Evolutionary conservation across 1,140 invertebrate species (phyloP).

Genomic region (Drosophila hydei): DNA sequence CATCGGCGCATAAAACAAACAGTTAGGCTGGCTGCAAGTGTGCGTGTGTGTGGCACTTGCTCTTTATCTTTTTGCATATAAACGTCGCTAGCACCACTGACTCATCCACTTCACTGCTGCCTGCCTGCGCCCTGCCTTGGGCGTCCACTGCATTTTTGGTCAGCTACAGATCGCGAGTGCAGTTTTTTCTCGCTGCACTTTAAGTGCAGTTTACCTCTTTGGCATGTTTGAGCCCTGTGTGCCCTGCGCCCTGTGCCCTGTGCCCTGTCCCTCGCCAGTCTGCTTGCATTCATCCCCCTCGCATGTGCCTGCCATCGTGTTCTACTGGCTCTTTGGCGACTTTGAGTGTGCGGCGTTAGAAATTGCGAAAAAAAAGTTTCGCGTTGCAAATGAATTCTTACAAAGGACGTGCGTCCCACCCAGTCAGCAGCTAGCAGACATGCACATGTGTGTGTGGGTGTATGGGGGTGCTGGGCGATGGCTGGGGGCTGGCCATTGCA

Average conservation of each 20-base stretch:
- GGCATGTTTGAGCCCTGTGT: constrained; percentile 47
- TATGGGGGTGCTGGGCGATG: background rate
- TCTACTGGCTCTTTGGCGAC: constrained; percentile 57
- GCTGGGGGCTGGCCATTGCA: constrained; percentile 47
- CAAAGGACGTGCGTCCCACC: constrained; percentile 65
- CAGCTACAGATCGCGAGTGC: constrained; percentile 72
- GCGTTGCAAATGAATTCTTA: constrained; percentile 80
- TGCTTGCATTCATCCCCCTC: background rate
- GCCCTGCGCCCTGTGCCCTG: background rate
- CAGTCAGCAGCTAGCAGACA: constrained; percentile 38
- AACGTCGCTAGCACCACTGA: constrained; percentile 54
- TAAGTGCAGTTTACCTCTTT: constrained; percentile 82
- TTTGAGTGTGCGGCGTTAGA: constrained; percentile 78
- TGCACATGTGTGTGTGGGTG: constrained; percentile 5
- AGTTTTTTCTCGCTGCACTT: constrained; percentile 79
- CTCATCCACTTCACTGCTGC: background rate
- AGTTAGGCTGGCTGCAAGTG: constrained; percentile 30
- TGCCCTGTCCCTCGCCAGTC: background rate
- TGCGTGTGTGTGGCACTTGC: constrained; percentile 60
- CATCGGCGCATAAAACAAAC: constrained; percentile 76
- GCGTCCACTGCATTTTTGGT: constrained; percentile 75
- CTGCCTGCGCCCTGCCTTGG: constrained; percentile 49
- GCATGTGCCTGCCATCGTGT: constrained; percentile 1
- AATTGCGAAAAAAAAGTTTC: constrained; percentile 80
- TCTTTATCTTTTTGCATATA: constrained; percentile 82